Evolutionary conservation across 2,888 invertebrate genomes (phyloP), one percentile per base, ranked within the genome.

Genomic region (Chloroclystis v-ata): DNA sequence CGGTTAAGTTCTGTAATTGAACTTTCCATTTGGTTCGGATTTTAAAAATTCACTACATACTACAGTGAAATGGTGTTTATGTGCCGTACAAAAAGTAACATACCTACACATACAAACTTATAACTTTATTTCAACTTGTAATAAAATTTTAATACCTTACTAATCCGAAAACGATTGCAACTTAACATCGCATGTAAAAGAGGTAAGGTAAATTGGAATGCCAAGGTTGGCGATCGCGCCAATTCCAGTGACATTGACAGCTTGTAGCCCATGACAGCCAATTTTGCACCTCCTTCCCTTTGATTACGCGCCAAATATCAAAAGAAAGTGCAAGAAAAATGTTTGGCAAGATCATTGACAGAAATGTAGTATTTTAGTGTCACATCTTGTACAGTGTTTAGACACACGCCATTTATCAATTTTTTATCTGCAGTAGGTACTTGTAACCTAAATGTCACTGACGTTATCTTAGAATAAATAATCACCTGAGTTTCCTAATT

Each of bases 401-500:
- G 37, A 16, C 20, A 20, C 28, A 28, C 2, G 28, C 20, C n/a
- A 35, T 28, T 32, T 37, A 51, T 52, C 50, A 55, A 53, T 20
- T 20, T 20, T 20, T 20, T 20, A 20, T 57, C 52, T 39, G 10
- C 11, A 10, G 2, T n/a, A 3, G 26, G 26, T 8, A 6, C 33
- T 6, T 35, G 6, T 44, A 43, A 37, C 47, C 49, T 29, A 47
- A 30, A 44, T 57, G 49, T 47, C 45, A 33, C 13, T 41, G 45
- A 49, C 47, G 25, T 26, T 50, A 58, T 56, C 54, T 24, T 11
- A 29, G 35, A 54, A 37, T 44, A 48, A 57, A 55, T 56, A 57
- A 47, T 53, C 49, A 49, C 38, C 44, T 52, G 47, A 48, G 49
- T 44, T 50, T 52, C 52, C 28, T 52, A 52, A 58, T 56, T 58